Evolutionary conservation across 2,113 vertebrate genomes (phyloP).

Genomic region (Accipiter cooperii): DNA sequence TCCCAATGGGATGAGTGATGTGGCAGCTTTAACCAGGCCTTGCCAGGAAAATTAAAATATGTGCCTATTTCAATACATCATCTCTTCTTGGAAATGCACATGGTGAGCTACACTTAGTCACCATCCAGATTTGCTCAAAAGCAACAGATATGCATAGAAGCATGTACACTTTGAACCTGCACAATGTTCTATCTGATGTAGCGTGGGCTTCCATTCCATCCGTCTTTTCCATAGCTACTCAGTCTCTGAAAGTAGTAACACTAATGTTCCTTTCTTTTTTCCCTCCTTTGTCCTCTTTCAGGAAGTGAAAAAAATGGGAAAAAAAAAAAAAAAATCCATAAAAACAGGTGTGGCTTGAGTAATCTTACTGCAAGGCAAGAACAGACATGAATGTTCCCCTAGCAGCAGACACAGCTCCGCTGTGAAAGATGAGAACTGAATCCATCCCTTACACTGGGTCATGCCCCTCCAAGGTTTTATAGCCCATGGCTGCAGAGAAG

Average conservation of each 20-base stretch:
- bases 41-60: slow-evolving; percentile 5
- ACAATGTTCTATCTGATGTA: neutral
- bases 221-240: neutral
- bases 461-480: neutral
- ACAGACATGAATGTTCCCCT: neutral
- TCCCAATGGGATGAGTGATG: neutral
- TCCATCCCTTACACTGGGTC: neutral
- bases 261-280: neutral
- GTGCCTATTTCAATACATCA: neutral
- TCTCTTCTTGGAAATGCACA: neutral
- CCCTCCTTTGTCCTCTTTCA: neutral
- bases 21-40: neutral
- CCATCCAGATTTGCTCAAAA: neutral
- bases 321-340: neutral
- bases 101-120: neutral
- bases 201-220: neutral
- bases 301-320: neutral
- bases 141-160: neutral
- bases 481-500: neutral
- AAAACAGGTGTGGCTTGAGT: neutral
- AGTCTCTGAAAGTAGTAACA: neutral
- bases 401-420: neutral
- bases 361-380: neutral
- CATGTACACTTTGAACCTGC: neutral
- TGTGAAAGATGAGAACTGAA: neutral